Evolutionary conservation across 2,797 vertebrate species (phyloP), one percentile per base, ranked within the genome.

Genomic region (Paedocypris micromegethes): DNA sequence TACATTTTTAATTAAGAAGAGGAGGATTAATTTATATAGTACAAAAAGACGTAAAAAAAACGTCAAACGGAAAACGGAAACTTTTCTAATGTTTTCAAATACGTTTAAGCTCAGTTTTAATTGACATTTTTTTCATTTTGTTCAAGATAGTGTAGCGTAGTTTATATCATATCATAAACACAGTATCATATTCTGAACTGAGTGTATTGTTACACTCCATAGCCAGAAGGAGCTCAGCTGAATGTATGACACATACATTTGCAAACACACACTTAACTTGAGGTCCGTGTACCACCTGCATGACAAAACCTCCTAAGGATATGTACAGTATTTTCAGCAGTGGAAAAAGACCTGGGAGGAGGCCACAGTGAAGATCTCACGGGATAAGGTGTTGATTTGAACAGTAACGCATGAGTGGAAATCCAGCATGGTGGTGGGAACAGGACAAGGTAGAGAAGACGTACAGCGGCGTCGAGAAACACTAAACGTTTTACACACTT

Each of bases 401-500:
- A 70, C 5, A 9, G 61, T 53, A 69, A 59, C 6, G 42, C 72
- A 66, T 69, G 52, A 66, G 68, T 66, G 67, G 47, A 64, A 50
- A 61, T 42, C 38, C 39, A 43, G 5, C 58, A 53, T 52, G 60
- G 23, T 63, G 67, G 66, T 78, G 66, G 50, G 52, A 78, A 77
- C 4, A 8, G 59, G 62, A 53, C 39, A 50, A 56, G 5, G 44
- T 69, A 59, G 8, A 68, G 47, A 37, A 65, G 40, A 63, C 40
- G 59, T 9, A 51, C 45, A 61, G 58, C 63, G 1, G 23, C 23
- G 23, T 23, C 23, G 23, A 23, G 23, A 23, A 23, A 23, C 23
- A 23, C 23, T 23, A 71, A 68, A 43, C 64, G 50, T 64, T 78
- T 75, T 51, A 75, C 65, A 72, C 8, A 50, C 66, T 81, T 77